Evolutionary conservation across 37 sponge, comb jelly and placozoan species (phyloP), one percentile per base, ranked within the genome.

Genomic region (Theonella swinhoei): DNA sequence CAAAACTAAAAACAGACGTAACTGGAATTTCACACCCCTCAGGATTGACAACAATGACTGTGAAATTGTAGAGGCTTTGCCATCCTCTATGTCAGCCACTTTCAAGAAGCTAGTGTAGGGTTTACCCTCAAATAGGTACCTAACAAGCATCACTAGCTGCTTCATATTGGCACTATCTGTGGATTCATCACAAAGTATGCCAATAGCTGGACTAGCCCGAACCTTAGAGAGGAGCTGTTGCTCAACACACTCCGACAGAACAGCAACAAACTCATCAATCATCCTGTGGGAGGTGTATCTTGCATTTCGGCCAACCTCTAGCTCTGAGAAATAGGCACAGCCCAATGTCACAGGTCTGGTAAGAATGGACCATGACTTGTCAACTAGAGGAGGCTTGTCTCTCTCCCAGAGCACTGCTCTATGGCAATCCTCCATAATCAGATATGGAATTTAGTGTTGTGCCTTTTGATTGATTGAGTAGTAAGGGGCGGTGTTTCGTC

Each of bases 31-130:
- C 28, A 2, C 37, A 65, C 20, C 14, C 5, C 59, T 33, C 19
- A 34, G 35, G n/a, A 42, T 33, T n/a, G 31, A 30, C 31, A 78
- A 34, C 14, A 78, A 7, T 25, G 23, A 41, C 33, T 70, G 30
- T 60, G 79, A 80, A 19, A 80, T 87, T 22, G 75, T 72, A 17
- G 79, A 80, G 26, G 81, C 87, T 23, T 29, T 79, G 8, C 75
- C 87, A 87, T 87, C 33, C 14, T 4, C 4, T 4, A 87, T 9
- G 26, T 68, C 62, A 28, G 24, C 73, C 43, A 83, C 31, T 25
- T 82, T 82, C 23, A 82, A 74, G 58, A 72, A 82, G 35, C 22
- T 24, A 32, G 74, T 43, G 4, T 29, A 54, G 9, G 64, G 29
- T 33, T 70, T 47, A 3, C 73, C 62, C 58, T 14, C 26, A 24